Conservation (phyloP, 64 coral and sea anemone genomes). For the Pocillopora damicornis region DNA sequence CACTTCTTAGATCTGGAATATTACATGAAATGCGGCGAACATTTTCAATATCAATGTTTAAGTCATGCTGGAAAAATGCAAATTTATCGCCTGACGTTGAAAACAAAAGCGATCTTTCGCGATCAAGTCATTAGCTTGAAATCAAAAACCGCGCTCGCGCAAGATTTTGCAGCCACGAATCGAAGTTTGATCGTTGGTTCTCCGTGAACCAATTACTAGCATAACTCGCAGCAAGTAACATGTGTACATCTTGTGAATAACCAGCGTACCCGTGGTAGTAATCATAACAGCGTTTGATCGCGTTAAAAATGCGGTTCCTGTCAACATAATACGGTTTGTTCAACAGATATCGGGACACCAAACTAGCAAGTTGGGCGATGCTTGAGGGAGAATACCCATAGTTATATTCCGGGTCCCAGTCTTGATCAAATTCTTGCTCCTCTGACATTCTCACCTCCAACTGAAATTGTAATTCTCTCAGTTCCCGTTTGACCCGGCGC, state of each 20-base stretch:
- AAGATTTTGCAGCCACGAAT: conserved; percentile 80
- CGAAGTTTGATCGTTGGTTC: conserved; percentile 89
- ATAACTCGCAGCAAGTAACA: conserved; percentile 82
- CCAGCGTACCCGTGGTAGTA: conserved; percentile 92
- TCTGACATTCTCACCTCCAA: conserved; percentile 52
- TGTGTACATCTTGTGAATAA: conserved; percentile 95
- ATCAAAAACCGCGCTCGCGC: conserved; percentile 62
- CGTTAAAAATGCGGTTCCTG: conserved; percentile 79
- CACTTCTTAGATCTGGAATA: not conserved
- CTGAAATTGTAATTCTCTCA: conserved; percentile 65
- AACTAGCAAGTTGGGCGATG: conserved; percentile 80
- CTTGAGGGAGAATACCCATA: conserved; percentile 95
- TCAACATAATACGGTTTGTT: conserved; percentile 91
- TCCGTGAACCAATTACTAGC: conserved; percentile 98
- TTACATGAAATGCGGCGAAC: not conserved
- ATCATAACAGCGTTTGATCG: conserved; percentile 92
- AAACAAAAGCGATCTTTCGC: not conserved
- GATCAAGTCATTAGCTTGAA: not conserved
- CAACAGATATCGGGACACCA: conserved; percentile 75
- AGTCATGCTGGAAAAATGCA: conserved; percentile 16
- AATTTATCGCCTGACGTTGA: not conserved
- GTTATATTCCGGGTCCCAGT: conserved; percentile 94
- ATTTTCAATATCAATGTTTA: not conserved
- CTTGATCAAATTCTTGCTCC: conserved; percentile 58
- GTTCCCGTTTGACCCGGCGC: conserved; percentile 64